A percentile compares a stretch with the other conserved stretches of the same genome.
phyloP scores from a whole-genome alignment of 2,797 vertebrate genomes.

The Telmatherina bonti region DNA sequence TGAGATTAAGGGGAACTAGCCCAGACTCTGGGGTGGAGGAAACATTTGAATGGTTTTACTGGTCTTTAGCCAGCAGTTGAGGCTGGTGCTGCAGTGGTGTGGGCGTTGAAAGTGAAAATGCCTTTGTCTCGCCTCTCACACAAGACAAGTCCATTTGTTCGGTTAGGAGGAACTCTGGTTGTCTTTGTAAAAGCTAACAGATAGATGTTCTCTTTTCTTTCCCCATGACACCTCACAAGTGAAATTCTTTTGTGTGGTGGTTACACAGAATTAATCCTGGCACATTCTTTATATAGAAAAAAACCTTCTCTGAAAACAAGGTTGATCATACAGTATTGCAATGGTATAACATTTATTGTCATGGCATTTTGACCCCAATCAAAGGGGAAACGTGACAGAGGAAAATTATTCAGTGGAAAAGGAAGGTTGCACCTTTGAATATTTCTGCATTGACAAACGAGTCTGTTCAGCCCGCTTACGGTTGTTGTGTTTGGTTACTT shows the following conservation, averaged over 20 bases:
- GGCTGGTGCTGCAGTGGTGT: constrained; percentile 50
- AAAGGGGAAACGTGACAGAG: neutral
- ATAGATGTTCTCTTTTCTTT: constrained; percentile 76
- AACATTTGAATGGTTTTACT: constrained; percentile 72
- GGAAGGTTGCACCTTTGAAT: constrained; percentile 19
- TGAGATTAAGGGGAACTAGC: constrained; percentile 77
- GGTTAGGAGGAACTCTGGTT: constrained; percentile 75
- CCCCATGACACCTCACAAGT: constrained; percentile 42
- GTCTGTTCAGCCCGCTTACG: constrained; percentile 35
- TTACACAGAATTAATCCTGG: constrained; percentile 41
- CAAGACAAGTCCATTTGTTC: constrained; percentile 84
- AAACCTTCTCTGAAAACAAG: constrained; percentile 21
- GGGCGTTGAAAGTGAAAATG: constrained; percentile 69
- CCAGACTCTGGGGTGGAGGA: constrained; percentile 69
- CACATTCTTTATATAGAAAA: constrained; percentile 19
- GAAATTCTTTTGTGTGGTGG: constrained; percentile 48
- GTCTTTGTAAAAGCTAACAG: constrained; percentile 75
- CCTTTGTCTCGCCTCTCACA: constrained; percentile 63
- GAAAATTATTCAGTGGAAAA: neutral
- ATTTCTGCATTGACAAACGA: constrained; percentile 24
- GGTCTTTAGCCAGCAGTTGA: constrained; percentile 67
- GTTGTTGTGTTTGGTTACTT: constrained; percentile 71
- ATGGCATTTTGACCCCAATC: constrained; percentile 5
- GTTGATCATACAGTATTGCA: neutral
- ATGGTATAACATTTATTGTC: constrained; percentile 4